Evolutionary conservation across 2,888 invertebrate genomes (phyloP).

Genomic region (Tenthredo scrophulariae): DNA sequence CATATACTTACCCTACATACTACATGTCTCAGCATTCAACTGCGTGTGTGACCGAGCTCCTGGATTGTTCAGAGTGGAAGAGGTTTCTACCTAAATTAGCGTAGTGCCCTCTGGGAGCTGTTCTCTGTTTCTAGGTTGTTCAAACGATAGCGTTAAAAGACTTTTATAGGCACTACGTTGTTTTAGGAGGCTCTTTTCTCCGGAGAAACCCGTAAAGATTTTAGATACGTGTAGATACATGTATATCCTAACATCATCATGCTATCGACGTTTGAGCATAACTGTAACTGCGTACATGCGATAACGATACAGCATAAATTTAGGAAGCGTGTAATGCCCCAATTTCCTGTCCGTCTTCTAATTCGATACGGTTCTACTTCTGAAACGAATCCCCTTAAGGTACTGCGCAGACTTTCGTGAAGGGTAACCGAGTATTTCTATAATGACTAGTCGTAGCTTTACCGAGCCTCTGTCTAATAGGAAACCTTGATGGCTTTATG

Average conservation of each 20-base stretch:
- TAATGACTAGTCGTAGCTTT: neutral
- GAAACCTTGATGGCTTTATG: conserved; percentile 39
- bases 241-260: neutral
- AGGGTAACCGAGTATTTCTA: neutral
- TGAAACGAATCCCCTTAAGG: neutral
- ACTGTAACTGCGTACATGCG: conserved; percentile 26
- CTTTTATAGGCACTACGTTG: conserved; percentile 48
- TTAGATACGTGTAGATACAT: conserved; percentile 2
- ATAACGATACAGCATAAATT: conserved; percentile 20
- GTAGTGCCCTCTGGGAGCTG: conserved; percentile 24
- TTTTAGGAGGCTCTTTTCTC: conserved; percentile 36
- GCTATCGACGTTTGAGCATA: conserved; percentile 27
- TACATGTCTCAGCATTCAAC: neutral
- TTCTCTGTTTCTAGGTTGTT: conserved; percentile 24
- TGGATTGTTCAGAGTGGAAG: neutral
- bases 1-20: too few species aligned
- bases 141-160: conserved; percentile 35
- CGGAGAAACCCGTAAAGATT: conserved; percentile 33
- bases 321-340: neutral
- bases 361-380: neutral
- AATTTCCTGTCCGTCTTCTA: neutral
- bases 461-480: conserved; percentile 16
- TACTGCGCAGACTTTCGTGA: neutral
- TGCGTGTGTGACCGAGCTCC: neutral
- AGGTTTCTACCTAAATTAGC: conserved; percentile 48